A percentile compares a stretch with the other conserved stretches of the same genome.
Conservation (phyloP, 2,797 vertebrate species). For the Parambassis ranga region DNA sequence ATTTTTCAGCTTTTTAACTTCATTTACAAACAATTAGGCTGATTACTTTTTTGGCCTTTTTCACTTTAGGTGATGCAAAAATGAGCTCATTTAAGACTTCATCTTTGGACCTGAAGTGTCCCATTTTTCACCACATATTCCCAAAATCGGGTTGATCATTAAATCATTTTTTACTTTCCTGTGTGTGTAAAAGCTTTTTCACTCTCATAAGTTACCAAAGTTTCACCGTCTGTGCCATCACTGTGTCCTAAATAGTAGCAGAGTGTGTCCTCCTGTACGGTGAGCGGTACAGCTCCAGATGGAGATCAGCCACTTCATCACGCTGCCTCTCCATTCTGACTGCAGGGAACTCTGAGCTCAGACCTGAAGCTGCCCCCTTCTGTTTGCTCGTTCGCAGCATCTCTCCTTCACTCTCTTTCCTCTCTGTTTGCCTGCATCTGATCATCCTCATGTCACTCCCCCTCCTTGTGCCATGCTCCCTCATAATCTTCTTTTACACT, state of each 20-base stretch:
- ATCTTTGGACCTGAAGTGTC: background rate
- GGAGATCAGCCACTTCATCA: conserved; percentile 53
- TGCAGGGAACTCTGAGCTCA: conserved; percentile 22
- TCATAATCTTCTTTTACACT: conserved; percentile 49
- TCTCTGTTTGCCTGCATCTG: conserved; percentile 23
- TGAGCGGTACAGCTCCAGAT: conserved; percentile 51
- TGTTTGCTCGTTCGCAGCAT: conserved; percentile 22
- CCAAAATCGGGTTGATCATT: background rate
- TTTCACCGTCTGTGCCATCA: conserved; percentile 7
- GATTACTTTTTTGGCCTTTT: background rate
- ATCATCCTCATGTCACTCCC: conserved; percentile 18
- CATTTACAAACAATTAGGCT: background rate
- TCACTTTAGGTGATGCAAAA: background rate
- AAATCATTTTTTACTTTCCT: no score
- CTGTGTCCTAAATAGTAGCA: background rate
- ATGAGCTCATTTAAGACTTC: background rate
- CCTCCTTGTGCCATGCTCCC: background rate
- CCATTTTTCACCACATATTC: background rate
- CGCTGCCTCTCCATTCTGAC: conserved; percentile 57
- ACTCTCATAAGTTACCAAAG: no score
- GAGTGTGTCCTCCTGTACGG: conserved; percentile 16
- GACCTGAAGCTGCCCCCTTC: conserved; percentile 27
- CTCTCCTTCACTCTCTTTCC: conserved; percentile 7
- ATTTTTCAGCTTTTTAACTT: background rate
- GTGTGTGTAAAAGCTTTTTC: no score